These are phyloP conservation scores for Atherinomorus stipes DNA, from an alignment of 2,113 vertebrate species.

Conservation along the genomic window DNA sequence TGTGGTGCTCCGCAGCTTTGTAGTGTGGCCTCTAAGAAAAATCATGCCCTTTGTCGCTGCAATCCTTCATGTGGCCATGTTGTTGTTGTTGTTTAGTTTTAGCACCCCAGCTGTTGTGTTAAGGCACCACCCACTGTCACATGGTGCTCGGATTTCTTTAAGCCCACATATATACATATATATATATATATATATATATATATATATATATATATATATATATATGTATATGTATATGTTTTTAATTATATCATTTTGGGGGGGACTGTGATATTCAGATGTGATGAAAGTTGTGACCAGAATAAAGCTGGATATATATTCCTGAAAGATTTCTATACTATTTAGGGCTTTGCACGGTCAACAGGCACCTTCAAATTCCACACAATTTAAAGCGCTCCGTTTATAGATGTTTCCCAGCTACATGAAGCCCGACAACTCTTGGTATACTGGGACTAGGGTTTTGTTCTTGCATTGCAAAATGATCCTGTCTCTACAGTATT, in stretches of 20 bases:
- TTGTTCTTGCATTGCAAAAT: conserved; percentile 34
- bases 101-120: conserved; percentile 30
- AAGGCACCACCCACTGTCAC: conserved; percentile 23
- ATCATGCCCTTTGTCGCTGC: conserved; percentile 2
- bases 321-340: conserved; percentile 22
- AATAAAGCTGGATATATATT: background rate
- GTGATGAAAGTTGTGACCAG: conserved; percentile 14
- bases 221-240: too few relatives aligned
- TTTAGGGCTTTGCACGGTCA: conserved; percentile 37
- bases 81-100: conserved; percentile 41
- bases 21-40: conserved; percentile 17
- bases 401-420: conserved; percentile 26
- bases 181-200: too few relatives aligned
- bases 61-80: conserved; percentile 49
- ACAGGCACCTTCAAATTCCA: conserved; percentile 32
- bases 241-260: too few relatives aligned
- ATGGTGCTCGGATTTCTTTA: conserved; percentile 23
- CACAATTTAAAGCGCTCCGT: conserved; percentile 11
- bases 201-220: too few relatives aligned
- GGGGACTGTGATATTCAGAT: background rate
- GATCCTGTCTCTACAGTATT: conserved; percentile 30
- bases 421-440: conserved; percentile 25
- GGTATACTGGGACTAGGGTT: conserved; percentile 15
- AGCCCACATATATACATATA: background rate
- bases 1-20: conserved; percentile 18